Base-by-base conservation (phyloP, 1,140 invertebrate genomes). In the Paracyclopina nana region DNA sequence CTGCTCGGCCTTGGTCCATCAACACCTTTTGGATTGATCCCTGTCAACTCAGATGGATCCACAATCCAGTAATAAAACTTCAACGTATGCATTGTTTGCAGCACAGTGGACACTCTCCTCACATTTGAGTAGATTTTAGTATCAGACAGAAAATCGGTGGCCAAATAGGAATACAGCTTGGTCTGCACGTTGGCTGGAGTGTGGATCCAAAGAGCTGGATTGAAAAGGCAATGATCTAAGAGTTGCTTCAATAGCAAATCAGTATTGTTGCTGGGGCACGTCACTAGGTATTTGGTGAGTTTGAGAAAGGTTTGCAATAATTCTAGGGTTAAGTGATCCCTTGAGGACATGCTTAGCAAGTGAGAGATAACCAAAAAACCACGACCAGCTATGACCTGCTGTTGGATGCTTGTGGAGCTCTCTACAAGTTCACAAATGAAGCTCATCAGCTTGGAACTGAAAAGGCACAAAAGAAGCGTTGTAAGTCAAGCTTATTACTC, bases 11-110 rank as follows among this genome's bases (percentile, higher is more conserved):
- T 72, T 12, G 86, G 84, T 55, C 87, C 88, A 68, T 94, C 88
- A n/a, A 87, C 65, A 61, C 86, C 88, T 66, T 95, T 95, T 4
- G 88, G 87, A 29, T 77, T 79, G 58, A 94, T 91, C 27, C 87
- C 88, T 66, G 87, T 95, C 63, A 91, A 88, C 29, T 83, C 75
- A 56, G 82, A 72, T 1, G 92, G 92, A 73, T 91, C 94, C 2
- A 85, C 80, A 12, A 98, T 84, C 91, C 92, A 98, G 64, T 98
- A 98, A 67, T 96, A 98, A 63, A 90, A 95, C 68, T 98, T 98
- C 26, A 99, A 71, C 0, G 94, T 91, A 63, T 99, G 91, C 55
- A 98, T 86, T 0, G 91, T 94, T 68, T 98, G 91, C 6, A 98
- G 71, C 0, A 98, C 91, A 1, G 92, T 97, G 57, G 86, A 91